Base-by-base conservation (phyloP, 1,140 invertebrate species). In the Platyscapa corneri region DNA sequence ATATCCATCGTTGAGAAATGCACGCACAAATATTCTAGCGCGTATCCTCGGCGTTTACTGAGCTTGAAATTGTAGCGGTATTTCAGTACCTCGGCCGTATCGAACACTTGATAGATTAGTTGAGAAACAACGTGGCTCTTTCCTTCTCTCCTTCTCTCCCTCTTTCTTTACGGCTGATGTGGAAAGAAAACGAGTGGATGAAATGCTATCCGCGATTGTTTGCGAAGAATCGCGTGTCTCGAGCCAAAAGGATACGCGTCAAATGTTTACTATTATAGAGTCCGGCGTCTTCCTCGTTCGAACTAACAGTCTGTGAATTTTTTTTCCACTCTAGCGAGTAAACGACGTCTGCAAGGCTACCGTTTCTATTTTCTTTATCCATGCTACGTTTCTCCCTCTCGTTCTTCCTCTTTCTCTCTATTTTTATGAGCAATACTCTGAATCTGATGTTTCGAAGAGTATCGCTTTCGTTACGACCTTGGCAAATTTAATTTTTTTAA, bases 311-410 rank as follows among this genome's bases (percentile, higher is more conserved):
- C 65, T 34, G 30, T 14, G n/a, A 67, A 67, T 42, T 74, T 42
- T 37, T 30, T 49, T 49, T 75, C 27, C 20, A 30, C 42, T 49
- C 42, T 53, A 18, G 74, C 30, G 32, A 39, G 53, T 30, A 18
- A 49, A 76, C 7, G 39, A 53, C 74, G 39, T 16, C 60, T 27
- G 39, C 74, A 65, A 79, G 27, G 53, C 46, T 37, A 8, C 20
- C 72, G 74, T 23, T 77, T 84, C 83, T 84, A 84, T 84, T 84
- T 84, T 74, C 77, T 80, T 70, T 77, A 42, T 49, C 37, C 64
- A 53, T 42, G 3, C 32, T 5, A 8, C 72, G 12, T n/a, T 32
- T 39, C 37, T 65, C 42, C 70, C 74, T 20, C 34, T 5, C 3
- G n/a, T n/a, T 18, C 39, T n/a, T 14, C 56, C 34, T 27, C 37